Evolutionary conservation across 2,797 vertebrate genomes (phyloP).

Genomic region (Sebastes iracundus): DNA sequence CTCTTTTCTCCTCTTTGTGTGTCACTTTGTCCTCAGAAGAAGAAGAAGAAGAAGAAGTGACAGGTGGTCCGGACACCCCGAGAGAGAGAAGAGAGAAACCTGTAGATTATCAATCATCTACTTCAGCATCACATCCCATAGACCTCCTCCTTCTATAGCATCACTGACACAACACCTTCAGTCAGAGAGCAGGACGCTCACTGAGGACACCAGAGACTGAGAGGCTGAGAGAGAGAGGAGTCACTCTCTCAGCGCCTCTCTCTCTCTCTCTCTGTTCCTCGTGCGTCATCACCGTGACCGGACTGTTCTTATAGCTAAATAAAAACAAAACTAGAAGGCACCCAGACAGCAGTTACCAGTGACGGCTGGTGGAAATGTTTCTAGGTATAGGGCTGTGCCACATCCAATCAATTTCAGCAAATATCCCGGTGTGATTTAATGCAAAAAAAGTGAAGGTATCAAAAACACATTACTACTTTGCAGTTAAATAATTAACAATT

Average conservation of each 20-base stretch:
- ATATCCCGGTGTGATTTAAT: too few species aligned
- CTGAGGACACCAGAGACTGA: neutral
- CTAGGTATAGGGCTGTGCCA: too few species aligned
- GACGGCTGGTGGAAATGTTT: too few species aligned
- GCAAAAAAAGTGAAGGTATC: too few species aligned
- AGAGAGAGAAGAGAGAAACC: neutral
- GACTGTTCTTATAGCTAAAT: neutral
- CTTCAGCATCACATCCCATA: conserved; percentile 6
- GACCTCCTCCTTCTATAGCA: neutral
- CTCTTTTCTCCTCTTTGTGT: neutral
- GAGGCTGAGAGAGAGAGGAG: neutral
- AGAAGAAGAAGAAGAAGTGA: neutral
- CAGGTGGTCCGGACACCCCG: neutral
- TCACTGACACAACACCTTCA: neutral
- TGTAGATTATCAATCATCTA: neutral
- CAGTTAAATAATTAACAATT: too few species aligned
- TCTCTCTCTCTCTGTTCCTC: neutral
- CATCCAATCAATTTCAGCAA: too few species aligned
- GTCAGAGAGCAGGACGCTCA: conserved; percentile 6
- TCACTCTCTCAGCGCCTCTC: neutral
- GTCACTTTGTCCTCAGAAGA: conserved; percentile 15
- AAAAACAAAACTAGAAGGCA: neutral
- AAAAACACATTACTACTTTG: too few species aligned
- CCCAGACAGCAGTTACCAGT: too few species aligned
- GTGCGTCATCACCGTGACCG: conserved; percentile 46